Evolutionary conservation across 2,888 invertebrate species (phyloP).

Genomic region (Onchidella celtica): DNA sequence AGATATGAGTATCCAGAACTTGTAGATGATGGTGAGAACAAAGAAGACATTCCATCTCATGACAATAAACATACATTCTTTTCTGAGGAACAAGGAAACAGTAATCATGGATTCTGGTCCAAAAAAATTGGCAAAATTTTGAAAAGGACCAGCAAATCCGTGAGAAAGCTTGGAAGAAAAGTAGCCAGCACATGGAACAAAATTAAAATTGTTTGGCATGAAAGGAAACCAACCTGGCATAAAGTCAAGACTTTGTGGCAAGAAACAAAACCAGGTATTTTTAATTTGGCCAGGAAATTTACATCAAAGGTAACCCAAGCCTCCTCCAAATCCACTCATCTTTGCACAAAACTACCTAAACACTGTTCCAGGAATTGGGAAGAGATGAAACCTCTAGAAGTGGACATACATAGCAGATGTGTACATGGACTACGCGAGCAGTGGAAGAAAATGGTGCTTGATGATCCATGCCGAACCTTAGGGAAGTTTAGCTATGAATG

Average conservation of each 20-base stretch:
- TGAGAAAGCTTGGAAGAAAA: slow-evolving; percentile 36
- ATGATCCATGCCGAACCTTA: slow-evolving; percentile 26
- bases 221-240: slow-evolving; percentile 9
- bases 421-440: slow-evolving; percentile 8
- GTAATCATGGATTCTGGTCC: slow-evolving; percentile 29
- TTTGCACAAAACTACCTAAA: slow-evolving; percentile 11
- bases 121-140: slow-evolving; percentile 35
- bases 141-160: slow-evolving; percentile 28
- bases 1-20: neutral
- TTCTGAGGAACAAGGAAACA: neutral
- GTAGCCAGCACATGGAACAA: slow-evolving; percentile 28
- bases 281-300: slow-evolving; percentile 7
- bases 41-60: neutral
- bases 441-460: slow-evolving; percentile 20
- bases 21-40: neutral
- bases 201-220: slow-evolving; percentile 33
- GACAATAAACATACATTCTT: neutral
- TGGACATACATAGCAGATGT: slow-evolving; percentile 27
- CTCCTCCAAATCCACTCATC: slow-evolving; percentile 13
- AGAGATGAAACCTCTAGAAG: neutral
- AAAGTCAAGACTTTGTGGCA: slow-evolving; percentile 24
- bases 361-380: slow-evolving; percentile 8
- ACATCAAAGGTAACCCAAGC: slow-evolving; percentile 1
- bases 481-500: slow-evolving; percentile 43
- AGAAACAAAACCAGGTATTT: neutral